Percentiles rank a stretch among this genome's conserved stretches.
Evolutionary conservation across 2,888 invertebrate genomes (phyloP).

Genomic region (Drosophila limbata): DNA sequence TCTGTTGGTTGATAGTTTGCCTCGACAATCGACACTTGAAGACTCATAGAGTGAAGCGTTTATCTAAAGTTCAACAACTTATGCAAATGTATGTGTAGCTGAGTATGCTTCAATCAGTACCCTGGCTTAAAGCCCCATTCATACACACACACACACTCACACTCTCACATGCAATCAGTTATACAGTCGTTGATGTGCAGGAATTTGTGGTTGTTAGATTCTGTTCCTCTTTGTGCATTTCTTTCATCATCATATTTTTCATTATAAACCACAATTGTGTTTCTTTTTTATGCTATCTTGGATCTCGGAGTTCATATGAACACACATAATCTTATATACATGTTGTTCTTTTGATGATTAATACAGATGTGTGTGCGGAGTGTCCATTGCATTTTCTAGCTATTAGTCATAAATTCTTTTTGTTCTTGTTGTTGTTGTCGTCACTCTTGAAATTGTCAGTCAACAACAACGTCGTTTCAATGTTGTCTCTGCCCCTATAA

Average conservation of each 20-base stretch:
- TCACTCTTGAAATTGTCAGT: constrained; percentile 47
- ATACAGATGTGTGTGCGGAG: constrained; percentile 21
- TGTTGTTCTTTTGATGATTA: constrained; percentile 57
- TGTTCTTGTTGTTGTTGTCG: constrained; percentile 21
- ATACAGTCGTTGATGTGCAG: constrained; percentile 53
- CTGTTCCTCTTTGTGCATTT: constrained; percentile 34
- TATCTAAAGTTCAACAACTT: constrained; percentile 78
- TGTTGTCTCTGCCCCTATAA: constrained; percentile 41
- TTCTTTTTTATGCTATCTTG: constrained; percentile 41
- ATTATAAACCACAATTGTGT: constrained; percentile 55
- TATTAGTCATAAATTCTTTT: constrained; percentile 59
- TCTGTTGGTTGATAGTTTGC: constrained; percentile 43
- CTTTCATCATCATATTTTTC: constrained; percentile 34
- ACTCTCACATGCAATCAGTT: constrained; percentile 21
- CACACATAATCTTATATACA: constrained; percentile 36
- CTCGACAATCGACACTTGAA: constrained; percentile 48
- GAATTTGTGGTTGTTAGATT: constrained; percentile 49
- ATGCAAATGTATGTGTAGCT: constrained; percentile 63
- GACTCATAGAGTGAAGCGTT: constrained; percentile 47
- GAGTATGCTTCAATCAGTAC: constrained; percentile 70
- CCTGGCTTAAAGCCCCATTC: constrained; percentile 44
- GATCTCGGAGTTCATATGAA: constrained; percentile 28
- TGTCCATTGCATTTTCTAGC: constrained; percentile 55
- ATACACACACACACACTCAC: constrained; percentile 28
- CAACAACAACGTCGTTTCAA: constrained; percentile 29